Base-by-base conservation (phyloP, 23 tunicate species). In the Botrylloides violaceus region DNA sequence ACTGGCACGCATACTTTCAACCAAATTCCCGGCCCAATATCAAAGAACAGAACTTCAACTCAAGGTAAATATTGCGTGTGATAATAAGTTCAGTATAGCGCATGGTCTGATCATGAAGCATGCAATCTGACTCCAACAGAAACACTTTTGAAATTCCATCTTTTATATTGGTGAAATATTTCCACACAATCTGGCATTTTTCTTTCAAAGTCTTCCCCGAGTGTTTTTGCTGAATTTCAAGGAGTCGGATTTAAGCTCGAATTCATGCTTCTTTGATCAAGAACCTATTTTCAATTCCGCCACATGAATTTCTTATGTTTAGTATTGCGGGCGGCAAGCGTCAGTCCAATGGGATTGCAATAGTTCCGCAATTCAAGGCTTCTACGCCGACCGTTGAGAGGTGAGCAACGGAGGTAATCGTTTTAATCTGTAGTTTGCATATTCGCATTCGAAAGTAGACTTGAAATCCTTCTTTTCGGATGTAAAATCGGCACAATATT, bases 331-430 rank as follows among this genome's bases (percentile, higher is more conserved):
- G 70, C 70, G 35, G 36, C 70, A 33, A 31, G 33, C 70, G 70
- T 63, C 36, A 29, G 70, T 34, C 70, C 70, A 7, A 25, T 63
- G 70, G 70, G 35, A 63, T 27, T 31, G 3, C 32, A 3, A 4
- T 28, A 33, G 32, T 63, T 25, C 32, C 32, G 35, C 70, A 63
- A 63, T 31, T 29, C 70, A 63, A 63, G 70, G 70, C 70, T 63
- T 28, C 70, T 9, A 27, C 36, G 70, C 70, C 70, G 19, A 27
- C 33, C 70, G 70, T 63, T 63, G 70, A 34, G 70, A 63, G 70
- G 70, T 63, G 36, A 63, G 70, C 33, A 63, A 27, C 70, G 70
- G 70, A 63, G 70, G 70, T 63, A 63, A 43, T 43, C 53, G 53
- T 43, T 43, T n/a, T n/a, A n/a, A n/a, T n/a, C n/a, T n/a, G n/a